Evolutionary conservation across 2,113 vertebrate species (phyloP).

Genomic region (Mystacornis crossleyi): DNA sequence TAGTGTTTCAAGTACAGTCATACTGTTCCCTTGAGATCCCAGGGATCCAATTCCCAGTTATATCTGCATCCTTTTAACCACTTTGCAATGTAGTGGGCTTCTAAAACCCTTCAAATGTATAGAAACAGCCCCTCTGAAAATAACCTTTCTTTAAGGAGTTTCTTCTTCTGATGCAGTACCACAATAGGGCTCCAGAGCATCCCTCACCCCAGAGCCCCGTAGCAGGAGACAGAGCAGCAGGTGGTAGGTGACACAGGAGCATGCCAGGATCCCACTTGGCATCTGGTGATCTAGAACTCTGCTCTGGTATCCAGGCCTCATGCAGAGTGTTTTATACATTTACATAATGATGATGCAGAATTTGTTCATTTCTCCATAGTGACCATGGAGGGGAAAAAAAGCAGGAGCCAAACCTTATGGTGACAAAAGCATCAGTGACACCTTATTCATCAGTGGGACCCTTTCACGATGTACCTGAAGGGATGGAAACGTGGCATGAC

Average conservation of each 20-base stretch:
- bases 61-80: neutral
- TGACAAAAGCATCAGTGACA: neutral
- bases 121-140: neutral
- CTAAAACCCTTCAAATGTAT: neutral
- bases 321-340: neutral
- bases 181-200: neutral
- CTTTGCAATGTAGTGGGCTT: neutral
- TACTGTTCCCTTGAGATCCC: neutral
- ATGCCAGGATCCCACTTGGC: neutral
- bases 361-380: neutral
- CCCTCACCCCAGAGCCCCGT: neutral
- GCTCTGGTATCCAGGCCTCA: neutral
- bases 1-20: neutral
- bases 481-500: neutral
- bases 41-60: neutral
- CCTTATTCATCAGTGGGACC: neutral
- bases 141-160: neutral
- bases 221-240: neutral
- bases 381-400: neutral
- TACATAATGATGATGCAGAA: neutral
- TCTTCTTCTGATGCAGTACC: neutral
- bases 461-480: neutral
- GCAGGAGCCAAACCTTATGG: accelerated
- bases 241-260: neutral
- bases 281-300: neutral